Evolutionary conservation across 2,113 vertebrate species (phyloP).

Genomic region (Fukomys damarensis): DNA sequence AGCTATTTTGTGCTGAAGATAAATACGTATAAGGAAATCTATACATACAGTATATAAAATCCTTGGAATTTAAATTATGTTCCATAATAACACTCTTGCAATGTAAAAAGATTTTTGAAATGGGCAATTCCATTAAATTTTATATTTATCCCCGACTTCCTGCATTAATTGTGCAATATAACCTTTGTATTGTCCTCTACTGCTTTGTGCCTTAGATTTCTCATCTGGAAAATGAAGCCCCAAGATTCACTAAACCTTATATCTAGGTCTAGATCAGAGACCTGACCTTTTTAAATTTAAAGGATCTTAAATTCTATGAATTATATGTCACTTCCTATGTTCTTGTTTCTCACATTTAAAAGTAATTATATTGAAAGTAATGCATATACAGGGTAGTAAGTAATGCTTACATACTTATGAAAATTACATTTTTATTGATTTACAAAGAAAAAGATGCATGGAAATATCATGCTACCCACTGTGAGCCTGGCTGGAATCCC

Average conservation of each 20-base stretch:
- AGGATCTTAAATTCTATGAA: slow-evolving; percentile 3
- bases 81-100: background rate
- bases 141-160: background rate
- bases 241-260: background rate
- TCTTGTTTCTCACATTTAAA: slow-evolving; percentile 36
- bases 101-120: background rate
- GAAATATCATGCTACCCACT: slow-evolving; percentile 91
- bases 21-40: background rate
- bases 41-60: background rate
- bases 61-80: background rate
- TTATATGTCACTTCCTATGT: background rate
- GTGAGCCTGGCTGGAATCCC: slow-evolving; percentile 91
- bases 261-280: background rate
- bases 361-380: background rate
- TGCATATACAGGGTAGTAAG: slow-evolving; percentile 1
- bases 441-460: slow-evolving; percentile 88
- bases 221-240: background rate
- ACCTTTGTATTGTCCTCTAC: background rate
- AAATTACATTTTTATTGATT: slow-evolving; percentile 59
- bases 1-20: background rate
- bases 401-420: slow-evolving; percentile 19
- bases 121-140: background rate
- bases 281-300: background rate
- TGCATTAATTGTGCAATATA: background rate
- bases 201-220: background rate